These are phyloP conservation scores for Emys orbicularis DNA, from an alignment of 2,797 vertebrate species.

Conservation along the genomic window DNA sequence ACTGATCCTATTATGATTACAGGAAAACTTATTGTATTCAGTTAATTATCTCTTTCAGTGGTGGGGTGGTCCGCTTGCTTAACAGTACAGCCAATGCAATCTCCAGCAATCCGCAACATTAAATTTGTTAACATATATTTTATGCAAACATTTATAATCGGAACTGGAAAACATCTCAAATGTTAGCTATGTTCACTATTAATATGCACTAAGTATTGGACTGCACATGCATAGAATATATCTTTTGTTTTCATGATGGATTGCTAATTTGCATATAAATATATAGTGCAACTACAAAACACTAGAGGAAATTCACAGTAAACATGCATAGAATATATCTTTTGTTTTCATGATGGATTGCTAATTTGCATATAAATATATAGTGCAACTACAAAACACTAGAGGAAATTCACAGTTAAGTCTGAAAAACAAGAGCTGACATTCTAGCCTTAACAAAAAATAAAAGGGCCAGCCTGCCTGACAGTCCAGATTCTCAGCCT, in stretches of 20 bases:
- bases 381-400: neutral
- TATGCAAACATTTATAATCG: neutral
- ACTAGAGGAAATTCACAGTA: neutral
- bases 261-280: neutral
- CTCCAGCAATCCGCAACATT: neutral
- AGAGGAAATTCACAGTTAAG: neutral
- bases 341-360: neutral
- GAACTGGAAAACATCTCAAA: neutral
- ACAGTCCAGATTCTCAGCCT: neutral
- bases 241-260: neutral
- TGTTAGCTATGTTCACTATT: neutral
- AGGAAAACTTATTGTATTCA: neutral
- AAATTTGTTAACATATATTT: neutral
- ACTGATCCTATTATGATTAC: neutral
- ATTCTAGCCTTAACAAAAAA: neutral
- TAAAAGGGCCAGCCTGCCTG: neutral
- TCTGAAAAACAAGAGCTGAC: neutral
- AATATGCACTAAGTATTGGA: neutral
- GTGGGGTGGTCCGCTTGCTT: neutral
- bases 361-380: neutral
- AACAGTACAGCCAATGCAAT: neutral
- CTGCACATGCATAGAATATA: neutral
- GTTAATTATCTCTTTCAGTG: neutral
- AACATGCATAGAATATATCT: neutral
- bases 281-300: neutral